These are phyloP conservation scores for Sula dactylatra DNA, from an alignment of 2,113 vertebrate species.

Conservation along the genomic window DNA sequence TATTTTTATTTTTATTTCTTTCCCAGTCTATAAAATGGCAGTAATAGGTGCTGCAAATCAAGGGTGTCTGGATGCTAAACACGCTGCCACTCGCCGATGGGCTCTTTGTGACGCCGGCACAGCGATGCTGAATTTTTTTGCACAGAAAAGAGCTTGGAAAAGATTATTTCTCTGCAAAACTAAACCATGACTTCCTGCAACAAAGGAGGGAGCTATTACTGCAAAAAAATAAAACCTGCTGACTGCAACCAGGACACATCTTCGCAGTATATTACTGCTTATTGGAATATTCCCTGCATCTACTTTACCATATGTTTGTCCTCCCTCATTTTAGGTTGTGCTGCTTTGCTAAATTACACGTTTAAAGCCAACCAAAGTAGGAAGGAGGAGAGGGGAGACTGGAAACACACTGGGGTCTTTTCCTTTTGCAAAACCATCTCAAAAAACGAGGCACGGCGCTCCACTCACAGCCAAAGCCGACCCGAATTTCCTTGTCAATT, in stretches of 20 bases:
- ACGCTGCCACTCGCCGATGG: neutral
- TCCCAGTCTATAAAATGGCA: neutral
- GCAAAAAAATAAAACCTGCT: neutral
- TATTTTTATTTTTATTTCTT: neutral
- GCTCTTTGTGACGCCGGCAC: neutral
- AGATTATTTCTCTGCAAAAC: neutral
- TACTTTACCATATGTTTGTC: slow-evolving; percentile 34
- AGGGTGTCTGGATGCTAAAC: neutral
- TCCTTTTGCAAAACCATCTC: neutral
- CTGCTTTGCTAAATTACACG: neutral
- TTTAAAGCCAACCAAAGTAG: neutral
- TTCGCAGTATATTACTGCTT: neutral
- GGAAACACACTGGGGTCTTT: neutral
- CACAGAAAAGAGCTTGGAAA: neutral
- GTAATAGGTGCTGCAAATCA: slow-evolving; percentile 17
- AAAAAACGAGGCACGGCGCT: neutral
- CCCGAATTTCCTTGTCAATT: neutral
- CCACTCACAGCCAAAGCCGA: fast-evolving
- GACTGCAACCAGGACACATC: neutral
- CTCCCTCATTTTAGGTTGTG: neutral
- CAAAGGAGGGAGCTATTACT: slow-evolving; percentile 30
- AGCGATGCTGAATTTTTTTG: neutral
- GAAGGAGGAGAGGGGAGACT: neutral
- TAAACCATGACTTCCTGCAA: neutral
- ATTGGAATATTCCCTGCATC: neutral